These are phyloP conservation scores for Eciton burchellii DNA, from an alignment of 1,140 invertebrate genomes.

Conservation along the genomic window DNA sequence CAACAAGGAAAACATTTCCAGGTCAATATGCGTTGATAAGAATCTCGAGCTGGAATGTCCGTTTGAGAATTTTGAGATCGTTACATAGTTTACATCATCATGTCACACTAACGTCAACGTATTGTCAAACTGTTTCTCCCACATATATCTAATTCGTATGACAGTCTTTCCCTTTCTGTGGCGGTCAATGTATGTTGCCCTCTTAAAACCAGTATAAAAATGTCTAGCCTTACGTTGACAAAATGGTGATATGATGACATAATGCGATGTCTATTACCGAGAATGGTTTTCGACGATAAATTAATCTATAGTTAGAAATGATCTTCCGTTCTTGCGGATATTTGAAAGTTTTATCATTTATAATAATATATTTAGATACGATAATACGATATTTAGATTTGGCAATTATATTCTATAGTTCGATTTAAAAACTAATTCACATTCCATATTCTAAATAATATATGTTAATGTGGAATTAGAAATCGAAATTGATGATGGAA, in stretches of 20 bases:
- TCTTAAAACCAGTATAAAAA: too few relatives aligned
- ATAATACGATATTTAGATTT: background rate
- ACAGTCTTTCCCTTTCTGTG: too few relatives aligned
- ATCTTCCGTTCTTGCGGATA: background rate
- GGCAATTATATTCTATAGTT: background rate
- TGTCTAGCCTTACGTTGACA: too few relatives aligned
- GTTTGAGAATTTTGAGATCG: background rate
- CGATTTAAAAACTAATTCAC: background rate
- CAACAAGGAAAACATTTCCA: background rate
- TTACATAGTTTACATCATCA: too few relatives aligned
- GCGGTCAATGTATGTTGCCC: too few relatives aligned
- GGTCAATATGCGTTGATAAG: constrained; percentile 5
- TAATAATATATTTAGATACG: too few relatives aligned
- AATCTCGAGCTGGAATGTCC: background rate
- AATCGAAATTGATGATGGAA: background rate
- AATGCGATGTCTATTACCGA: background rate
- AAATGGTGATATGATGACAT: too few relatives aligned
- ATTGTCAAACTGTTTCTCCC: too few relatives aligned
- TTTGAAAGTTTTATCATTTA: too few relatives aligned
- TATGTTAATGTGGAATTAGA: background rate
- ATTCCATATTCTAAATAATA: background rate
- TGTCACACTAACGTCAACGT: too few relatives aligned
- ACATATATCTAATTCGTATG: too few relatives aligned
- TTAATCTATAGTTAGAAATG: background rate
- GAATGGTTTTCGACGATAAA: background rate